phyloP scores from a whole-genome alignment of 2,888 invertebrate species.

The Drosophila trichaetosa region DNA sequence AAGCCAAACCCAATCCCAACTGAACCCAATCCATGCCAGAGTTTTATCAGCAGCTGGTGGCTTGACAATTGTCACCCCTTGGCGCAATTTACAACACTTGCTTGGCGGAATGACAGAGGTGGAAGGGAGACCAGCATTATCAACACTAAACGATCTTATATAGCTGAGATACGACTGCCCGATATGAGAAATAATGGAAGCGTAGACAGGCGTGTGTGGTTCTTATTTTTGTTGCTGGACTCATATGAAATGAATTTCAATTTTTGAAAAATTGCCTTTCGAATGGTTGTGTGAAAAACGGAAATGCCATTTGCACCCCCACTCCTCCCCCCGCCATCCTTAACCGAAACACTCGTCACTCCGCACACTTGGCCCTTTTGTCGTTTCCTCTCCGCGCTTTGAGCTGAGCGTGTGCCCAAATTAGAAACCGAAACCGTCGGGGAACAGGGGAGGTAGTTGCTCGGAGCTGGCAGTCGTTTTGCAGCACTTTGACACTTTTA shows the following conservation, averaged over 20 bases:
- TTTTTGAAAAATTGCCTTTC: conserved; percentile 76
- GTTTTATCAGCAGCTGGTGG: conserved; percentile 30
- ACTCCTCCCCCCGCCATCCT: background rate
- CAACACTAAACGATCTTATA: conserved; percentile 59
- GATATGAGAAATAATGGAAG: conserved; percentile 65
- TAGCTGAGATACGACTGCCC: conserved; percentile 55
- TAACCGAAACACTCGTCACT: conserved; percentile 15
- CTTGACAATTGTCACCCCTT: conserved; percentile 44
- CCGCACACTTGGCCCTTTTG: conserved; percentile 51
- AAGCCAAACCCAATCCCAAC: background rate
- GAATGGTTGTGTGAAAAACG: conserved; percentile 77
- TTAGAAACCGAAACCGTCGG: conserved; percentile 62
- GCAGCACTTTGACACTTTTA: conserved; percentile 70
- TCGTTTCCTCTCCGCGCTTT: conserved; percentile 34
- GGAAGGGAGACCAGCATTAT: conserved; percentile 44
- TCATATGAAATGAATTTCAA: conserved; percentile 74
- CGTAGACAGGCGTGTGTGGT: conserved; percentile 64
- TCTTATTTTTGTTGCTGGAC: conserved; percentile 12
- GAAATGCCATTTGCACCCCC: conserved; percentile 65
- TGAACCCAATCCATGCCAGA: background rate
- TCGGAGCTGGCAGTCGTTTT: conserved; percentile 33
- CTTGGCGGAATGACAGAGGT: conserved; percentile 3
- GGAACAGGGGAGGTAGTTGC: background rate
- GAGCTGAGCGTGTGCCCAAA: conserved; percentile 72
- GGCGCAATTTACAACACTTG: conserved; percentile 67